These are phyloP conservation scores for Sapajus apella DNA, from an alignment of 2,113 vertebrate species.

Conservation along the genomic window DNA sequence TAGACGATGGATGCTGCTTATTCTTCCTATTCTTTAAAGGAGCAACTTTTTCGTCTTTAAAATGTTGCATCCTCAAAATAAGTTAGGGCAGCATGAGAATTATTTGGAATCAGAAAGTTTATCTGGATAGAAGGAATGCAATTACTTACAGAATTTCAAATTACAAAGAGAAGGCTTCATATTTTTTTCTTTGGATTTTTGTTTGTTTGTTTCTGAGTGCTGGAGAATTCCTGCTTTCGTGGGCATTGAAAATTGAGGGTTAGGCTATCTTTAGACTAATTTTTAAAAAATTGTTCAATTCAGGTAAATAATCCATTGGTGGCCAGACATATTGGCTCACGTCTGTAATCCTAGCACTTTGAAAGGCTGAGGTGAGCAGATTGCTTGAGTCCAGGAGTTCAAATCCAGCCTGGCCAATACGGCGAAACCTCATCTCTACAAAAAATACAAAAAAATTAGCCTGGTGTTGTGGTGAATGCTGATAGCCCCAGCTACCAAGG, in stretches of 20 bases:
- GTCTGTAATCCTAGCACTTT: no score
- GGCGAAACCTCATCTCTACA: no score
- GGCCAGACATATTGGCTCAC: no score
- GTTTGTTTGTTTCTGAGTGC: background rate
- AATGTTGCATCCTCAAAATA: background rate
- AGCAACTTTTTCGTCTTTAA: background rate
- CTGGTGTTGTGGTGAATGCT: no score
- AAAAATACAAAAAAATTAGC: no score
- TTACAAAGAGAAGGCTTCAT: background rate
- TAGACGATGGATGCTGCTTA: background rate
- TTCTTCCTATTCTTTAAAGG: background rate
- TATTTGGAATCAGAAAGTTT: background rate
- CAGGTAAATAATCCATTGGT: background rate
- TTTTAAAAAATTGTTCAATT: background rate
- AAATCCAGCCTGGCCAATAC: no score
- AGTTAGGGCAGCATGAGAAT: background rate
- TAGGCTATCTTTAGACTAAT: background rate
- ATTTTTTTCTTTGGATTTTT: background rate
- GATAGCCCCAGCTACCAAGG: no score
- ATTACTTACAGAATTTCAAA: background rate
- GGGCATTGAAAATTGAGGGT: background rate
- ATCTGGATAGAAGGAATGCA: background rate
- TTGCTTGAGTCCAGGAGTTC: no score
- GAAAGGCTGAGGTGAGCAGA: no score
- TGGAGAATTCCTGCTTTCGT: background rate